Percentiles rank a stretch among this genome's conserved stretches.
Evolutionary conservation across 2,888 invertebrate genomes (phyloP).

Genomic region (Hyles lineata): DNA sequence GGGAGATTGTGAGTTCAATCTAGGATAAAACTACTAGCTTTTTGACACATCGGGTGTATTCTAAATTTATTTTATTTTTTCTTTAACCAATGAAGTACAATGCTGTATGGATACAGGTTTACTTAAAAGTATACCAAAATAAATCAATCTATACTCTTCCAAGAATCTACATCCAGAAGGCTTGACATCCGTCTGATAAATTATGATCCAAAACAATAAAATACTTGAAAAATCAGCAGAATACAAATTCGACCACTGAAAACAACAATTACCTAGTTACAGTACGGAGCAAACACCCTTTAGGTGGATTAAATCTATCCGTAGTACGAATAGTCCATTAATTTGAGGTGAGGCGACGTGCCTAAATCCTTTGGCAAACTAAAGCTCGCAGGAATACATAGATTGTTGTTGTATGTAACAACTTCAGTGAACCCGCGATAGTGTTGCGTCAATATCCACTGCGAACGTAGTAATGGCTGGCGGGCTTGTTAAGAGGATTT

Average conservation of each 20-base stretch:
- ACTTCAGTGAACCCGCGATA: neutral
- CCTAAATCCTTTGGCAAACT: neutral
- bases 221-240: too few relatives aligned
- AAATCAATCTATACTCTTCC: too few relatives aligned
- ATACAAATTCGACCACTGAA: neutral
- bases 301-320: neutral
- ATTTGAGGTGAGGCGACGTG: neutral
- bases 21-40: too few relatives aligned
- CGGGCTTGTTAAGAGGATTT: neutral
- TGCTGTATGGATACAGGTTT: too few relatives aligned
- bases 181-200: too few relatives aligned
- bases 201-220: too few relatives aligned
- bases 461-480: neutral
- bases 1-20: too few relatives aligned
- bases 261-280: neutral
- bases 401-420: neutral
- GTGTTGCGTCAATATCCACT: neutral
- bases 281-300: neutral
- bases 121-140: too few relatives aligned
- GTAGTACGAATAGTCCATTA: neutral
- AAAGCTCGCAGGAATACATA: neutral
- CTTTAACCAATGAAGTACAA: too few relatives aligned
- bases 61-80: too few relatives aligned
- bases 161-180: too few relatives aligned
- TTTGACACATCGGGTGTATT: too few relatives aligned